Evolutionary conservation across 92 coral and sea anemone species (phyloP).

Genomic region (Montipora capitata): DNA sequence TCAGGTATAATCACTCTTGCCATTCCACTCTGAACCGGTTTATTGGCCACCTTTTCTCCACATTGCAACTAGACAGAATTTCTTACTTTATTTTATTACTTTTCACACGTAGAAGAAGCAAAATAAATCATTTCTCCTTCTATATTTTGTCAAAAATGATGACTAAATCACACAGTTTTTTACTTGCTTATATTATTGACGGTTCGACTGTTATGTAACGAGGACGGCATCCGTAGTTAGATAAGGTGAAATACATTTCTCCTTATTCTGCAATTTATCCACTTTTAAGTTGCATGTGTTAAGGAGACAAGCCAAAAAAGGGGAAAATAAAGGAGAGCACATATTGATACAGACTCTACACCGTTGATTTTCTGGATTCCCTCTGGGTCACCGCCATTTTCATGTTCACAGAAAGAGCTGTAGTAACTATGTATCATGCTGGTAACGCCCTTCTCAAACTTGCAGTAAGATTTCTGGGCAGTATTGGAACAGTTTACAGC

Average conservation of each 20-base stretch:
- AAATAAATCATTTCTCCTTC: too few species aligned
- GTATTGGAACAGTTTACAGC: constrained; percentile 36
- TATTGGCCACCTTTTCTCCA: background rate
- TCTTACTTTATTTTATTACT: too few species aligned
- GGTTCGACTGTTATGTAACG: too few species aligned
- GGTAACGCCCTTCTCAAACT: background rate
- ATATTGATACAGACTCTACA: background rate
- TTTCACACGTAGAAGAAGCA: too few species aligned
- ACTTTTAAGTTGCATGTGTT: background rate
- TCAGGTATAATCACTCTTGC: too few species aligned
- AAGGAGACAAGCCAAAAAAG: background rate
- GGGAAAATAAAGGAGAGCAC: background rate
- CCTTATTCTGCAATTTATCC: background rate
- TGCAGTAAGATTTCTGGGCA: constrained; percentile 19
- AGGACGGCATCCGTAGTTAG: too few species aligned
- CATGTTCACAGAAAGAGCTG: background rate
- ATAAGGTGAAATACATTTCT: too few species aligned
- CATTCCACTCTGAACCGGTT: too few species aligned
- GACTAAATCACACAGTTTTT: too few species aligned
- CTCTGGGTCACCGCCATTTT: background rate
- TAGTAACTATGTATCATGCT: background rate
- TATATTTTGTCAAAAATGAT: too few species aligned
- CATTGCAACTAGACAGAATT: too few species aligned
- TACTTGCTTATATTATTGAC: too few species aligned
- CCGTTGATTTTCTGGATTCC: background rate